A percentile compares a stretch with the other conserved stretches of the same genome.
These are phyloP conservation scores for Phallusia fumigata DNA, from an alignment of 23 tunicate genomes.

Conservation along the genomic window DNA sequence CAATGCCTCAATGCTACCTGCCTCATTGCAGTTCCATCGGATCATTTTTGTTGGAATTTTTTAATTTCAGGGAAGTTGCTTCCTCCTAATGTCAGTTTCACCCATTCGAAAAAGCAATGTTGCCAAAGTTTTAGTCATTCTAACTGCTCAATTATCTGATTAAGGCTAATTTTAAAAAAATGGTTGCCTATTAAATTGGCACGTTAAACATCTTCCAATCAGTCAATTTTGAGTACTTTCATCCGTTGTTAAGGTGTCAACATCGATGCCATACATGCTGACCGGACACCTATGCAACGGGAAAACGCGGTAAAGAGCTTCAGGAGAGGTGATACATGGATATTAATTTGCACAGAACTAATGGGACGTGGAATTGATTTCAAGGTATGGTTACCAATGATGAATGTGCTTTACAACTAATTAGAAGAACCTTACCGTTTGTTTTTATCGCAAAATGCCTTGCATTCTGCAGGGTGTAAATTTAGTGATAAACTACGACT, in stretches of 20 bases:
- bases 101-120: too few species aligned
- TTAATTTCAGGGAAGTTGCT: too few species aligned
- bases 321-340: constrained; percentile 63
- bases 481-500: constrained; percentile 89
- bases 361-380: constrained; percentile 94
- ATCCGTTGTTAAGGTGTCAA: constrained; percentile 48
- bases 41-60: too few species aligned
- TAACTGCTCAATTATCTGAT: too few species aligned
- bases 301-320: constrained; percentile 75
- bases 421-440: too few species aligned
- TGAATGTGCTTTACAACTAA: too few species aligned
- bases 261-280: constrained; percentile 95
- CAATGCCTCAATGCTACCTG: too few species aligned
- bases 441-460: not conserved
- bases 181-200: too few species aligned
- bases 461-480: constrained; percentile 44
- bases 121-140: too few species aligned
- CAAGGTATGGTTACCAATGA: constrained; percentile 56
- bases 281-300: constrained; percentile 69
- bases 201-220: not conserved
- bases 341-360: constrained; percentile 82
- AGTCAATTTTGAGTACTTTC: not conserved
- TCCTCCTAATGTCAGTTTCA: too few species aligned
- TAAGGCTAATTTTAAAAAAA: too few species aligned
- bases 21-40: too few species aligned